Base-by-base conservation (phyloP, 1,140 invertebrate species). In the Danaus plexippus region DNA sequence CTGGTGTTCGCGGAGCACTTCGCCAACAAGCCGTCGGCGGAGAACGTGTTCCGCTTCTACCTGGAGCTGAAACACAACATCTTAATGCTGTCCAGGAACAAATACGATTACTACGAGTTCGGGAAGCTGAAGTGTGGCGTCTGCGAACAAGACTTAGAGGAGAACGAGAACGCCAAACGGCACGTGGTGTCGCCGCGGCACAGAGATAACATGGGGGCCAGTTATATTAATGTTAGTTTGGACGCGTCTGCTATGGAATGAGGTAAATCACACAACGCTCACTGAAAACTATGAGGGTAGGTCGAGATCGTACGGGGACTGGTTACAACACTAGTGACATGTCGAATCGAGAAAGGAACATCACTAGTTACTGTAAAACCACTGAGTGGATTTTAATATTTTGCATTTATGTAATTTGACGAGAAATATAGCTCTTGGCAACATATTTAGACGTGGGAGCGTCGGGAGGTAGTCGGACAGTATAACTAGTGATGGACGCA, bases 51-150 rank as follows among this genome's bases (percentile, higher is more conserved):
- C 63, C 70, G 84, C 6, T 87, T 85, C 45, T 87, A 87, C 49
- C 72, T 87, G 52, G 81, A 85, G 50, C 49, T 87, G 52, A 87
- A 87, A 47, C 81, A 87, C 52, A 87, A 87, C 57, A 75, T 85
- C 7, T 77, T 70, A 60, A 83, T 86, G 81, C 61, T 81, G 61
- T 70, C 62, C 7, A 67, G 81, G 22, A 86, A 86, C 51, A 85
- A 83, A 40, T 86, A 85, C 47, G 71, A 73, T 22, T 86, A 86
- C 46, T 79, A 83, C 22, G 70, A 79, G 1, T 85, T 85, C 58
- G 81, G 83, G 8, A 73, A 67, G 51, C 55, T 86, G 22, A 80
- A 72, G 47, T 86, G 83, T 63, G 81, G 80, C 9, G 77, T 83
- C 0, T 86, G 83, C 45, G 76, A 80, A 7, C 54, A 58, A 2